phyloP scores from a whole-genome alignment of 2,113 vertebrate genomes.

The Mormyrus iriodes region DNA sequence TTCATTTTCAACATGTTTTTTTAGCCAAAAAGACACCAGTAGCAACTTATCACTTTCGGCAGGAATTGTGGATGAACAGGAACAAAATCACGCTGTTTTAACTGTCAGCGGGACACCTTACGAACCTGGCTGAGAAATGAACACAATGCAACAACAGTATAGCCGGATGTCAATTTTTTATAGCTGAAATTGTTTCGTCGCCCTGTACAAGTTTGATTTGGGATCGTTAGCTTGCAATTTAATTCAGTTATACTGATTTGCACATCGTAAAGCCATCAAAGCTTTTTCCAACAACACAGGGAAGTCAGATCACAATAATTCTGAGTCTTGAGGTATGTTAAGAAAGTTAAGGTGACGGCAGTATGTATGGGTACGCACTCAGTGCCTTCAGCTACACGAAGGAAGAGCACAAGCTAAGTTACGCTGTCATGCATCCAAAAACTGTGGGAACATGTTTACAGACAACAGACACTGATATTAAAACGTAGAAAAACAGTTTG shows the following conservation, averaged over 20 bases:
- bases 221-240: neutral
- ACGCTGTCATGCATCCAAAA: neutral
- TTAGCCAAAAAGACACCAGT: too few species aligned
- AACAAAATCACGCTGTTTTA: neutral
- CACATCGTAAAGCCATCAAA: neutral
- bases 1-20: neutral
- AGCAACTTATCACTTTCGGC: too few species aligned
- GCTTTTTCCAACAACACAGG: neutral
- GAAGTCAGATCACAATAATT: neutral
- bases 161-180: too few species aligned
- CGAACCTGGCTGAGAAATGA: neutral
- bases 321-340: neutral
- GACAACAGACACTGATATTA: neutral
- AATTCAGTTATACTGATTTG: neutral
- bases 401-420: neutral
- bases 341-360: neutral
- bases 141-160: neutral
- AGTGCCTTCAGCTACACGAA: neutral
- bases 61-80: neutral
- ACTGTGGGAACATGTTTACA: neutral
- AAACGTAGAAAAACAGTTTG: neutral
- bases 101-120: neutral
- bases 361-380: neutral
- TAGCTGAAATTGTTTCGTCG: too few species aligned
- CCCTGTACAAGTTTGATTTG: neutral